phyloP scores from a whole-genome alignment of 1,140 invertebrate genomes.

The Bombus haemorrhoidalis region DNA sequence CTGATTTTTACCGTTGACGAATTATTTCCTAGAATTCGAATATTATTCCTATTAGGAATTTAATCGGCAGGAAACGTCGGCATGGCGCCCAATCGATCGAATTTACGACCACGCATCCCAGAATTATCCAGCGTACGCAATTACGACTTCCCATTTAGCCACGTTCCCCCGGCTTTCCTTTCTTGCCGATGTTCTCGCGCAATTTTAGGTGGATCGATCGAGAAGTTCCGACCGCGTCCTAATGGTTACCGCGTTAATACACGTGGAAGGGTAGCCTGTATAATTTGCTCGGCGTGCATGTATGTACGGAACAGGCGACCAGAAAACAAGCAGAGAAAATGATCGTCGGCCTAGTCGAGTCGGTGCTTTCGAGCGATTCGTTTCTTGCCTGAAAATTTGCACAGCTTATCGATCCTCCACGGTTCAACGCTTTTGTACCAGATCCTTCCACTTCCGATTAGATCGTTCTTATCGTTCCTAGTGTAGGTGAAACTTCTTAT shows the following conservation, averaged over 20 bases:
- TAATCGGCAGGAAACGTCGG: background rate
- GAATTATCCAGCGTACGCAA: background rate
- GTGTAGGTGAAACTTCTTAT: background rate
- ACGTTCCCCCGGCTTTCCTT: background rate
- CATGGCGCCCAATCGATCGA: background rate
- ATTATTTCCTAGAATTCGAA: too few species aligned
- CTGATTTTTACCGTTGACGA: background rate
- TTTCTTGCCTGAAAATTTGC: background rate
- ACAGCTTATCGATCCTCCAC: background rate
- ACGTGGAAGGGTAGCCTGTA: constrained; percentile 38
- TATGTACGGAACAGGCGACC: constrained; percentile 17
- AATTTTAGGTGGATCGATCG: constrained; percentile 56
- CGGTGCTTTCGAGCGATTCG: constrained; percentile 36
- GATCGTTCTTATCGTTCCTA: background rate
- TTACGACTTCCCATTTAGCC: background rate
- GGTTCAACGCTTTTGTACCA: background rate
- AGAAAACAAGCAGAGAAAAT: constrained; percentile 48
- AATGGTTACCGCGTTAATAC: constrained; percentile 26
- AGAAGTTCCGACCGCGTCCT: constrained; percentile 12
- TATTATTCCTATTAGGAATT: background rate
- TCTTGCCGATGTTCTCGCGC: constrained; percentile 19
- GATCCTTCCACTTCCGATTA: background rate
- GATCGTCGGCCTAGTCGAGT: constrained; percentile 37
- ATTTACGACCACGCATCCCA: background rate
- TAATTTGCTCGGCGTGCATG: constrained; percentile 37